Evolutionary conservation across 2,797 vertebrate species (phyloP).

Genomic region (Pyrocephalus nanus): DNA sequence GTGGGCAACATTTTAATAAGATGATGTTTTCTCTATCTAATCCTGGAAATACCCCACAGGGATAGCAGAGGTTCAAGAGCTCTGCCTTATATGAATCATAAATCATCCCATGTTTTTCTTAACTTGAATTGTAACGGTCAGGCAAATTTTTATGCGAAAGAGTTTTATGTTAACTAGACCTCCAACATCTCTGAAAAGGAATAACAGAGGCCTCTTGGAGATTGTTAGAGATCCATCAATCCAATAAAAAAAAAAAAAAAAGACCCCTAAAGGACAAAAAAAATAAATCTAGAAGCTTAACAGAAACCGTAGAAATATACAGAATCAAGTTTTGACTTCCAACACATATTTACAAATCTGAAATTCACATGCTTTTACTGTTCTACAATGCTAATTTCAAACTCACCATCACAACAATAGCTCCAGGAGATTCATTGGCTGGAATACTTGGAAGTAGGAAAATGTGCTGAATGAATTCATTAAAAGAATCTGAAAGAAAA

Average conservation of each 20-base stretch:
- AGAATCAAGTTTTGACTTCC: not conserved
- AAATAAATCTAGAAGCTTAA: not conserved
- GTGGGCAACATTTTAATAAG: not conserved
- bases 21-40: not conserved
- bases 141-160: not conserved
- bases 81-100: not conserved
- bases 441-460: not conserved
- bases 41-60: not conserved
- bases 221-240: not conserved
- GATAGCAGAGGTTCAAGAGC: not conserved
- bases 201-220: not conserved
- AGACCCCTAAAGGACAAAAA: not conserved
- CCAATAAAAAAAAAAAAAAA: not conserved
- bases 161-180: not conserved
- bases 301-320: not conserved
- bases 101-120: not conserved
- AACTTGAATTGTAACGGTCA: not conserved
- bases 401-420: not conserved
- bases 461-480: not conserved
- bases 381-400: not conserved
- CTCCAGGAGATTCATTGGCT: not conserved
- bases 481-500: not conserved
- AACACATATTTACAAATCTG: not conserved
- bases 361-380: not conserved
- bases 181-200: not conserved